Evolutionary conservation across 2,888 invertebrate species (phyloP), one percentile per base, ranked within the genome.

Genomic region (Acleris holmiana): DNA sequence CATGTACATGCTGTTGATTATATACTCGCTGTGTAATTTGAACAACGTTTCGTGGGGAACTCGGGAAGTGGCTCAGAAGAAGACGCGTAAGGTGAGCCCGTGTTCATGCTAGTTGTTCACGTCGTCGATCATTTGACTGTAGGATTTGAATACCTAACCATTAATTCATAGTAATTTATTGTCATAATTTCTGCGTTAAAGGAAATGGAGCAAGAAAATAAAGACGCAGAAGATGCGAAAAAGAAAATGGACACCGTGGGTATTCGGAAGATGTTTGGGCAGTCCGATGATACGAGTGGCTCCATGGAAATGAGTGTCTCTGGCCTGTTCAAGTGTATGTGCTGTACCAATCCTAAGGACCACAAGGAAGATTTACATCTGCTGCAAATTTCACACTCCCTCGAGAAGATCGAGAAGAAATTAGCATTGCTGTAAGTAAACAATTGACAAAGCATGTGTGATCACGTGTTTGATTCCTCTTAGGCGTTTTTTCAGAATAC

Each of bases 41-140:
- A 97, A 99, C 83, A 96, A 98, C 77, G 97, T 99, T 4, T 95
- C 96, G 1, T 99, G 99, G 99, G 99, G 99, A 5, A 99, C 99
- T 0, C 93, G 99, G 67, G 99, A 98, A 83, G 95, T 94, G 54
- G 93, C 93, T 0, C 86, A 88, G 73, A 91, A 91, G 77, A 89
- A 89, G 67, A 83, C 86, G 35, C 72, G 73, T 8, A 90, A 91
- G 85, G 92, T 89, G 70, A 72, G 72, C 65, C 3, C 44, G 7
- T 10, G 4, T 19, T n/a, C 15, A 6, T 25, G 2, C 29, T 18
- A 51, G 25, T 17, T 17, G 17, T n/a, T 17, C 7, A 6, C 35
- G 35, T 10, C 35, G 13, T 35, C 13, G 13, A 35, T 35, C 2
- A n/a, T n/a, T n/a, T n/a, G n/a, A n/a, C n/a, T n/a, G n/a, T n/a